These are phyloP conservation scores for Hoplodrina blanda DNA, from an alignment of 2,888 invertebrate genomes.

Conservation along the genomic window DNA sequence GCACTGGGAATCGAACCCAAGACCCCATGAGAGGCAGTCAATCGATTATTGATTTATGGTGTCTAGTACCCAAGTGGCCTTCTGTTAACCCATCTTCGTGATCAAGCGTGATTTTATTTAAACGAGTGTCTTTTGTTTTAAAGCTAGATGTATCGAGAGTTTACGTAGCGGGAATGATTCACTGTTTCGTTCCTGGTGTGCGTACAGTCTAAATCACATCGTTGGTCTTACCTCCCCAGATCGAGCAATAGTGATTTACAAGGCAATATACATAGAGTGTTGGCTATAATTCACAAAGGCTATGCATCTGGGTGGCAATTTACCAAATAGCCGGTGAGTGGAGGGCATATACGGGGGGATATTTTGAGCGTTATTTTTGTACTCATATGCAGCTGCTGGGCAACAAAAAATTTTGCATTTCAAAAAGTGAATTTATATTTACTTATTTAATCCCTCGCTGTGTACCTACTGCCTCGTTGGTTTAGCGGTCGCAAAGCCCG, in stretches of 20 bases:
- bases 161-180: neutral
- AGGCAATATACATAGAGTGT: constrained; percentile 24
- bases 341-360: neutral
- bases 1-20: too few relatives aligned
- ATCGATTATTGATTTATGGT: too few relatives aligned
- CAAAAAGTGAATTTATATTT: too few relatives aligned
- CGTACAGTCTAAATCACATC: neutral
- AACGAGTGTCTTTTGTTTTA: neutral
- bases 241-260: constrained; percentile 34
- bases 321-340: constrained; percentile 41
- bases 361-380: neutral
- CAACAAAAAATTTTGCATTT: too few relatives aligned
- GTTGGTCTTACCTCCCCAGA: neutral
- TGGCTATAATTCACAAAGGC: constrained; percentile 35
- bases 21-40: too few relatives aligned
- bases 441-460: too few relatives aligned
- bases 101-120: neutral
- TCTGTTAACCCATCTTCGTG: too few relatives aligned
- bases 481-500: too few relatives aligned
- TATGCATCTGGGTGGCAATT: constrained; percentile 50
- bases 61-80: too few relatives aligned
- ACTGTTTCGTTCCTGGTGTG: neutral
- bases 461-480: too few relatives aligned
- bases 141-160: neutral
- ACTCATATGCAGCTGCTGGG: too few relatives aligned